A percentile compares a stretch with the other conserved stretches of the same genome.
phyloP scores from a whole-genome alignment of 1,140 invertebrate species.

The Sarcophaga peregrina region DNA sequence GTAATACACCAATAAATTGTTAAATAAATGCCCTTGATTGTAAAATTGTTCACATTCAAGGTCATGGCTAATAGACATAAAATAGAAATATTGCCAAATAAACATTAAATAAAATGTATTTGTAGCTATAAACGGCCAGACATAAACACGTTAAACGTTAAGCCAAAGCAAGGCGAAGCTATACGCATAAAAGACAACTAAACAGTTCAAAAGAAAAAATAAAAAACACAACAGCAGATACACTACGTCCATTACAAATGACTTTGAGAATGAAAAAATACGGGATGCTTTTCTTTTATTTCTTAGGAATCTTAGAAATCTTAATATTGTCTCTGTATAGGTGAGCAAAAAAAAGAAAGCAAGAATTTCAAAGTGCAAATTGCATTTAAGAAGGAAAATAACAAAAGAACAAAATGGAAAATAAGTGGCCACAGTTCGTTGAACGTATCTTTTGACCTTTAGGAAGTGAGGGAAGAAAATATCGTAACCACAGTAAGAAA shows the following conservation, averaged over 20 bases:
- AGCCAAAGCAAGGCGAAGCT: background rate
- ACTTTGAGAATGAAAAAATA: background rate
- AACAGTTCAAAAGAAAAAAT: background rate
- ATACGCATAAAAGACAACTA: background rate
- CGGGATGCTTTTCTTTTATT: background rate
- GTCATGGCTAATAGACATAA: background rate
- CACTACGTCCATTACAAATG: background rate
- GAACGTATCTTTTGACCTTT: conserved; percentile 1
- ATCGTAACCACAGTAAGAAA: background rate
- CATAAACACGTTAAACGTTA: background rate
- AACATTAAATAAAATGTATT: background rate
- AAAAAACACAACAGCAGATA: background rate
- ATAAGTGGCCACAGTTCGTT: background rate
- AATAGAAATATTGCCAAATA: background rate
- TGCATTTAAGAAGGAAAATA: background rate
- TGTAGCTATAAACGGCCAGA: background rate
- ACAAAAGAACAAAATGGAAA: background rate
- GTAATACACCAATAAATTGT: background rate
- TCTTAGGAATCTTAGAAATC: too few species aligned
- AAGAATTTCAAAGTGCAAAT: too few species aligned
- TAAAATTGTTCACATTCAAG: background rate
- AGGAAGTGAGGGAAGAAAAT: background rate
- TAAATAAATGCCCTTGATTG: background rate
- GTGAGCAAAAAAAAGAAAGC: too few species aligned
- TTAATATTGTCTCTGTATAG: too few species aligned